phyloP scores from a whole-genome alignment of 2,113 vertebrate species.

The Peucedramus taeniatus region DNA sequence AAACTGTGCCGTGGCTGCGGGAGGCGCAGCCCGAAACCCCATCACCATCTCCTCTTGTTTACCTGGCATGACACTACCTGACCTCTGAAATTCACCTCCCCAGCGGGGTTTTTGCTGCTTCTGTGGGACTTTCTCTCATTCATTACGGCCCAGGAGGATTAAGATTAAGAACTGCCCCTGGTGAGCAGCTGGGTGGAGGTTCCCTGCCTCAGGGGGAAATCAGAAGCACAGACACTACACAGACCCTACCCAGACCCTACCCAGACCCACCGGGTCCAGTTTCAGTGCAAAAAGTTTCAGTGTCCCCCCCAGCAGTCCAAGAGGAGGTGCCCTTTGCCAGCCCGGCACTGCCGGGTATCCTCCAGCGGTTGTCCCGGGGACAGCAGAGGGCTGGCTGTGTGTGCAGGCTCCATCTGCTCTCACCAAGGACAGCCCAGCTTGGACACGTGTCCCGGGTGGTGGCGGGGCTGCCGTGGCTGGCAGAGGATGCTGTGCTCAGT shows the following conservation, averaged over 20 bases:
- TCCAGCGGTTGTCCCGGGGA: accelerated
- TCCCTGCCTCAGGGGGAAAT: not conserved
- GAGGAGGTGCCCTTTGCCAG: not conserved
- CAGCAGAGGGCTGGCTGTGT: not conserved
- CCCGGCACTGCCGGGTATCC: accelerated
- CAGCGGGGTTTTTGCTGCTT: not conserved
- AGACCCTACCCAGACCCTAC: not conserved
- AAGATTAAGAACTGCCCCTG: accelerated
- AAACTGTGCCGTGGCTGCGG: not conserved
- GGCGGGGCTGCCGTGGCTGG: not conserved
- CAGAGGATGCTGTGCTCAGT: not conserved
- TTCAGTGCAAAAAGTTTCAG: not conserved
- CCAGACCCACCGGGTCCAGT: accelerated
- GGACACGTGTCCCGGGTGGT: not conserved
- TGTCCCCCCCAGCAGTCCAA: accelerated
- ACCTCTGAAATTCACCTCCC: not conserved
- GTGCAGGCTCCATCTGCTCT: not conserved
- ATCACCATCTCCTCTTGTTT: not conserved
- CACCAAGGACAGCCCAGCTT: not conserved
- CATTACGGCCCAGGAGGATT: not conserved
- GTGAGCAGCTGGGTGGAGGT: not conserved
- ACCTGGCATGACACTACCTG: accelerated
- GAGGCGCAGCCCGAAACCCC: not conserved
- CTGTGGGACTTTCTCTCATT: not conserved
- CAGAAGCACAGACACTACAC: not conserved